These are phyloP conservation scores for Sapayoa aenigma DNA, from an alignment of 2,113 vertebrate species.

Conservation along the genomic window DNA sequence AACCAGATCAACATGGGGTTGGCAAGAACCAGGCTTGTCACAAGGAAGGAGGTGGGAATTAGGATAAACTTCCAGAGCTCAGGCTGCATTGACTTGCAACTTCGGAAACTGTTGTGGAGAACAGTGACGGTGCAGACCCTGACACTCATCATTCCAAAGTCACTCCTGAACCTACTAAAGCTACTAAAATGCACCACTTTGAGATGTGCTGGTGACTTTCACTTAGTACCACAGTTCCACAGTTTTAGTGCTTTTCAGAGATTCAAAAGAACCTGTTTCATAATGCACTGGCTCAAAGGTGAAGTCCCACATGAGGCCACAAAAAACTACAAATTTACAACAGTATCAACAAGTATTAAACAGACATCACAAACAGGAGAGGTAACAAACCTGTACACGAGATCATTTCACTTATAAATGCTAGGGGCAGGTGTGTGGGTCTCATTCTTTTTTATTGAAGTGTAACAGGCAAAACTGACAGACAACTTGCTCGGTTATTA, in stretches of 20 bases:
- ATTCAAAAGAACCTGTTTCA: neutral
- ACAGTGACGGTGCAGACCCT: neutral
- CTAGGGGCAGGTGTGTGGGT: accelerated
- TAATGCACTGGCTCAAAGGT: neutral
- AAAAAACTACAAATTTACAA: neutral
- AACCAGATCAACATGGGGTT: neutral
- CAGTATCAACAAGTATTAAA: neutral
- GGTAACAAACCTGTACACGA: neutral
- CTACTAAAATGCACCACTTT: neutral
- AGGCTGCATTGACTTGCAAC: neutral
- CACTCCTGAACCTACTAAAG: neutral
- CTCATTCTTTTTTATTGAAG: neutral
- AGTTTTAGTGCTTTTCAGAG: neutral
- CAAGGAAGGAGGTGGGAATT: neutral
- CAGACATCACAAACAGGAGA: neutral
- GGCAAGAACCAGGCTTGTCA: neutral
- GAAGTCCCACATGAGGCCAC: neutral
- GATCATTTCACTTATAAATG: neutral
- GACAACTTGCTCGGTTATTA: neutral
- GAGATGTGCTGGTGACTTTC: neutral
- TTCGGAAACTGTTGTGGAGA: accelerated
- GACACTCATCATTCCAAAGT: neutral
- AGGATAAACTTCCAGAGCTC: neutral
- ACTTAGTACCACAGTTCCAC: neutral
- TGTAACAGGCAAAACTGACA: neutral